Evolutionary conservation across 92 coral and sea anemone species (phyloP).

Genomic region (Palythoa grandis): DNA sequence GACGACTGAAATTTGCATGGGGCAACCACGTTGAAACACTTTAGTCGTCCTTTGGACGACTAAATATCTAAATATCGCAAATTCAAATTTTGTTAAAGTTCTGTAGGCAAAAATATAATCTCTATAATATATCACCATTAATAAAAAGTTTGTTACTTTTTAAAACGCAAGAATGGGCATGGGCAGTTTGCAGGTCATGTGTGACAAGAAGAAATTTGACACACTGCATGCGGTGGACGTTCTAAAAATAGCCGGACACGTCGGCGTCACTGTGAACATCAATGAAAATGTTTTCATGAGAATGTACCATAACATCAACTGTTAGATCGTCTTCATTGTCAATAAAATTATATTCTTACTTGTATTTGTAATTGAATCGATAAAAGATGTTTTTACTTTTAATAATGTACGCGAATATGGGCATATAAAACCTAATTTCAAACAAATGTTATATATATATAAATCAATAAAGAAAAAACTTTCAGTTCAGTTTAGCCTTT

Average conservation of each 20-base stretch:
- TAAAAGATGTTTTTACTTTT: constrained; percentile 7
- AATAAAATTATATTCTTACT: constrained; percentile 14
- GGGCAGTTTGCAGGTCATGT: no score
- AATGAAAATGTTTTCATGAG: not conserved
- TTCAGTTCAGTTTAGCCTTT: not conserved
- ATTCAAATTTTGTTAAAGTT: no score
- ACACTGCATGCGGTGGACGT: not conserved
- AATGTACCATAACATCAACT: not conserved
- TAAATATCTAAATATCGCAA: no score
- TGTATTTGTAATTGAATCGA: not conserved
- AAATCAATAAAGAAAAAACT: not conserved
- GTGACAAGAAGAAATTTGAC: not conserved
- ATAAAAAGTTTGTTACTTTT: not conserved
- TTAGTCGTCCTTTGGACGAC: no score
- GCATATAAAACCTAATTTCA: not conserved
- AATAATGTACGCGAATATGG: not conserved
- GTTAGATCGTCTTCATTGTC: not conserved
- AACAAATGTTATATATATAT: constrained; percentile 4
- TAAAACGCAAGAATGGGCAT: not conserved
- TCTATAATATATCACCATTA: no score
- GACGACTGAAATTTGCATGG: no score
- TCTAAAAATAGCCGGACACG: not conserved
- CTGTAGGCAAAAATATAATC: no score
- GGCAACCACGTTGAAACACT: no score
- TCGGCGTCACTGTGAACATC: not conserved